These are phyloP conservation scores for Alcedo quadribrachys DNA, from an alignment of 2,797 vertebrate species.

Conservation along the genomic window DNA sequence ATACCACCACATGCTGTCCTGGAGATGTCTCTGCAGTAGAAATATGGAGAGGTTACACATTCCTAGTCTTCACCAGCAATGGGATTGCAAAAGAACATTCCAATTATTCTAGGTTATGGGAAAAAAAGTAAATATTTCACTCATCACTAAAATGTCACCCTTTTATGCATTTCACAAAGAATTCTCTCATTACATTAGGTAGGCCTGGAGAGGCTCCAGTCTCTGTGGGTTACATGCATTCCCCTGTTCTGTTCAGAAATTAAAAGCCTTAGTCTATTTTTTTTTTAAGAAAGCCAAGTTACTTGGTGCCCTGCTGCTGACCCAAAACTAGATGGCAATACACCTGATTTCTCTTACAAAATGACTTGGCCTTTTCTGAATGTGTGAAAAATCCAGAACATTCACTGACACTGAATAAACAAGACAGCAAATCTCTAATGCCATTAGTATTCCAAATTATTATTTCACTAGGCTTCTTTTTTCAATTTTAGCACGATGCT, in stretches of 20 bases:
- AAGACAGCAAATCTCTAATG: not conserved
- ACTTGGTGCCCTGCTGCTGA: slow-evolving; percentile 36
- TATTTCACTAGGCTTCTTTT: not conserved
- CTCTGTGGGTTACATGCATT: slow-evolving; percentile 39
- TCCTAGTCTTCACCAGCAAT: not conserved
- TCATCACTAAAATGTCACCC: slow-evolving; percentile 42
- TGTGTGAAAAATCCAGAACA: not conserved
- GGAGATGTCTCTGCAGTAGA: slow-evolving; percentile 16
- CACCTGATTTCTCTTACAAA: slow-evolving; percentile 51
- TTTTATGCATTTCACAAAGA: slow-evolving; percentile 55
- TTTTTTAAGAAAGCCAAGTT: slow-evolving; percentile 6
- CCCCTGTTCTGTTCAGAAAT: slow-evolving; percentile 11
- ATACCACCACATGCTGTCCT: not conserved
- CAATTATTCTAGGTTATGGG: slow-evolving; percentile 46
- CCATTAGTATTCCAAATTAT: not conserved
- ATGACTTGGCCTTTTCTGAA: not conserved
- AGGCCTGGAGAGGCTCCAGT: slow-evolving; percentile 61
- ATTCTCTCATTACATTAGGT: slow-evolving; percentile 55
- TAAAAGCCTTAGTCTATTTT: slow-evolving; percentile 18
- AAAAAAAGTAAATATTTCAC: slow-evolving; percentile 56
- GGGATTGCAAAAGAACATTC: slow-evolving; percentile 36
- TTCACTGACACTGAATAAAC: not conserved
- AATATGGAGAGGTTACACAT: slow-evolving; percentile 1
- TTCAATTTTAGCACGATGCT: not conserved
- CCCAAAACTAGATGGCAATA: slow-evolving; percentile 37